phyloP scores from a whole-genome alignment of 2,113 vertebrate genomes.

The Chaetodon trifascialis region DNA sequence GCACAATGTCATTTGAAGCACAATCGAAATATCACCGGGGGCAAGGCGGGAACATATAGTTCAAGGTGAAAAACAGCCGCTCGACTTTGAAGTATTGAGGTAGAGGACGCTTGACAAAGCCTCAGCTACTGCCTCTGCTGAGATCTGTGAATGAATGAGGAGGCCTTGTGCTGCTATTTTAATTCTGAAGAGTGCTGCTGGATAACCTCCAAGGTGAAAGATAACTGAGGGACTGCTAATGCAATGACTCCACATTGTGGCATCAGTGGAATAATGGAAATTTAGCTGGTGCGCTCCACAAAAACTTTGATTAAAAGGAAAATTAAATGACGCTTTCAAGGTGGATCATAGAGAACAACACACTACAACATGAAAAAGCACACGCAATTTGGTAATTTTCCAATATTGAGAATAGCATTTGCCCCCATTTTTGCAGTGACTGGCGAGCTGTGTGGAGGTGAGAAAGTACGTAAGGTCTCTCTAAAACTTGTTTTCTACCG shows the following conservation, averaged over 20 bases:
- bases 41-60: slow-evolving; percentile 28
- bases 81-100: slow-evolving; percentile 1
- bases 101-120: slow-evolving; percentile 2
- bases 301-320: not conserved
- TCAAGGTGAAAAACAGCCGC: slow-evolving; percentile 50
- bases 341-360: not conserved
- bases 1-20: slow-evolving; percentile 44
- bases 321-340: not conserved
- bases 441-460: no score
- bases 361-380: no score
- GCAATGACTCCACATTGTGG: not conserved
- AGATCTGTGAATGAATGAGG: slow-evolving; percentile 7
- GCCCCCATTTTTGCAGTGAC: no score
- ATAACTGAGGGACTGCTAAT: not conserved
- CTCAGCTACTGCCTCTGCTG: not conserved
- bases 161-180: slow-evolving; percentile 15
- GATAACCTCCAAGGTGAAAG: slow-evolving; percentile 34
- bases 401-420: no score
- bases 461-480: not conserved
- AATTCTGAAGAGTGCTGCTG: slow-evolving; percentile 44
- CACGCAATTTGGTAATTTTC: no score
- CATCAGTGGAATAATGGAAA: not conserved
- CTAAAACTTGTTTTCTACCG: no score
- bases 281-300: not conserved
- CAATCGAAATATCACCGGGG: slow-evolving; percentile 38